Percentiles rank a stretch among this genome's conserved stretches.
phyloP scores from a whole-genome alignment of 2,888 invertebrate genomes.

The Hemithea aestivaria region DNA sequence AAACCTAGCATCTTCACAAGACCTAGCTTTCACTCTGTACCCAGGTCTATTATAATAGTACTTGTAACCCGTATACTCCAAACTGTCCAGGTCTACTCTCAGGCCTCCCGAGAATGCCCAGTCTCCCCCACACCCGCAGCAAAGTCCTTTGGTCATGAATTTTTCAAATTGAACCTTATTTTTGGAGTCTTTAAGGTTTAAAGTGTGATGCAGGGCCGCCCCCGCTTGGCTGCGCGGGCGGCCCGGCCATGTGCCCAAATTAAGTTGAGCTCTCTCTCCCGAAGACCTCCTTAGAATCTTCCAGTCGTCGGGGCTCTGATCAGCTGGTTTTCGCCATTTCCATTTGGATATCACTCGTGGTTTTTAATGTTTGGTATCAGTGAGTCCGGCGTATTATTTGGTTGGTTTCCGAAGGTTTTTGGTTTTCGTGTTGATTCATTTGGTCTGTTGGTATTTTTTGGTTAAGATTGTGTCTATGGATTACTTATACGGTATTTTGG shows the following conservation, averaged over 20 bases:
- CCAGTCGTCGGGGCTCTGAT: constrained; percentile 66
- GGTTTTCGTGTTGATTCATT: constrained; percentile 22
- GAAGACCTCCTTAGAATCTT: constrained; percentile 63
- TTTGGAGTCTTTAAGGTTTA: background rate
- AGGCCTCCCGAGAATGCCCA: constrained; percentile 65
- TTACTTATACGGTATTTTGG: constrained; percentile 8
- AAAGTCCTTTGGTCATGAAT: constrained; percentile 62
- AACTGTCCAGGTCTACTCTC: constrained; percentile 65
- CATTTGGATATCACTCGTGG: constrained; percentile 76
- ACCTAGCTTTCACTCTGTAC: constrained; percentile 59
- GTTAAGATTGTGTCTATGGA: constrained; percentile 27
- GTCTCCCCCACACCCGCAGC: constrained; percentile 69
- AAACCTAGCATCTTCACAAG: constrained; percentile 81
- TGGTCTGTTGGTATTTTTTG: constrained; percentile 6
- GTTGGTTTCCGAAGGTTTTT: constrained; percentile 13
- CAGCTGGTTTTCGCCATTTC: constrained; percentile 70
- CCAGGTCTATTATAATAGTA: constrained; percentile 64
- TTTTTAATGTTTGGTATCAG: constrained; percentile 44
- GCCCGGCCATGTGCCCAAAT: constrained; percentile 70
- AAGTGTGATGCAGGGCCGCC: constrained; percentile 40
- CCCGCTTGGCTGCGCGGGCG: constrained; percentile 59
- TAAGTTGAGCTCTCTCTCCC: constrained; percentile 42
- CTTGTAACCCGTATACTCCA: constrained; percentile 74
- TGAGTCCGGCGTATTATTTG: constrained; percentile 43
- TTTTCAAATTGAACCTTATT: constrained; percentile 38